Conservation (phyloP, 2,113 vertebrate species). For the Rhinichthys klamathensis region DNA sequence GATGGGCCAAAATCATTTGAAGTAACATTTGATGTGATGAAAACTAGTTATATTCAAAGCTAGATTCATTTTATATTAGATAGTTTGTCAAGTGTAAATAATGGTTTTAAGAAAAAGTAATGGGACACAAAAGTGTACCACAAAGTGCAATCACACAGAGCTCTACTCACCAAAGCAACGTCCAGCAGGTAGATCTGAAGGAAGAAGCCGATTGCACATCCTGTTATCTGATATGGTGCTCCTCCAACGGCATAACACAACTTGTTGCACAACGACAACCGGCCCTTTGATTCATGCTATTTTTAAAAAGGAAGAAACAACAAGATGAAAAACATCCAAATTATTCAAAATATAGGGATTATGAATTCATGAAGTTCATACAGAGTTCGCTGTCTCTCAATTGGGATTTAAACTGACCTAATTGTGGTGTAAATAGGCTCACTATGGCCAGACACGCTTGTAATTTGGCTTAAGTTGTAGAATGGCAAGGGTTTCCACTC, state of each 20-base stretch:
- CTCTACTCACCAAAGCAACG: slow-evolving; percentile 86
- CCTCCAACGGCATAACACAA: slow-evolving; percentile 93
- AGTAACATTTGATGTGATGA: not conserved
- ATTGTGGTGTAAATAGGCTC: not conserved
- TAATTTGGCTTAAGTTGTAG: slow-evolving; percentile 26
- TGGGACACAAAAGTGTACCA: not conserved
- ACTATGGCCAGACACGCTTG: not conserved
- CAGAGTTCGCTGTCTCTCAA: not conserved
- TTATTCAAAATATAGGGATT: not conserved
- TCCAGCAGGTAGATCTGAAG: slow-evolving; percentile 95
- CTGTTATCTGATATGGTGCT: slow-evolving; percentile 95
- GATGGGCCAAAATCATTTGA: not conserved
- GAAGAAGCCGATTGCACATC: slow-evolving; percentile 93
- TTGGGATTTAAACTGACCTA: not conserved
- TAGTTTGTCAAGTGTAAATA: not conserved
- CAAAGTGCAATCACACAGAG: not conserved
- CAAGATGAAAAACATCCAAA: not conserved
- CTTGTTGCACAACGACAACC: slow-evolving; percentile 88
- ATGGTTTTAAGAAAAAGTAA: not conserved
- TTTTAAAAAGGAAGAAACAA: not conserved
- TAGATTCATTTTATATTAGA: not conserved
- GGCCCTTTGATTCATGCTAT: slow-evolving; percentile 67
- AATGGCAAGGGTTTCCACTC: not conserved
- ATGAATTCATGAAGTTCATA: not conserved
- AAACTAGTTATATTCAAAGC: not conserved